phyloP scores from a whole-genome alignment of 1,140 invertebrate species.

The Drosophila kohkoa region DNA sequence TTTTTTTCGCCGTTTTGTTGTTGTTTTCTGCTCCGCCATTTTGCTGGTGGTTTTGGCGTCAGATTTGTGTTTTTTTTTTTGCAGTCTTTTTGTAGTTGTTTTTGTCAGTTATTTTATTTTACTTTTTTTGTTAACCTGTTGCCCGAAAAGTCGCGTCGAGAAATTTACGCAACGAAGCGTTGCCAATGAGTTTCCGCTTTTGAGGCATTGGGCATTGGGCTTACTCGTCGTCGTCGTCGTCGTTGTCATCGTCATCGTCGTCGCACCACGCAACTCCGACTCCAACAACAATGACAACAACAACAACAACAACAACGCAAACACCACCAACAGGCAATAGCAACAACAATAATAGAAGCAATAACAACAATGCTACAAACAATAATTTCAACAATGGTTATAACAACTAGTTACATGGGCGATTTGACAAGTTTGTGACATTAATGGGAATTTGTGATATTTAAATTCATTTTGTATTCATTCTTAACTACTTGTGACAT shows the following conservation, averaged over 20 bases:
- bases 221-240: constrained; percentile 61
- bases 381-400: constrained; percentile 43
- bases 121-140: constrained; percentile 65
- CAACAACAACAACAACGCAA: constrained; percentile 23
- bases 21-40: constrained; percentile 65
- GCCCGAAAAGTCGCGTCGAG: constrained; percentile 76
- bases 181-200: constrained; percentile 84
- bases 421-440: background rate
- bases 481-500: too few relatives aligned
- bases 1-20: constrained; percentile 38
- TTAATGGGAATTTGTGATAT: too few relatives aligned
- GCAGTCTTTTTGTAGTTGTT: constrained; percentile 13
- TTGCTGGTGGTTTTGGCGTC: constrained; percentile 74
- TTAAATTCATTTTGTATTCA: background rate
- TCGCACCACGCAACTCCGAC: constrained; percentile 37
- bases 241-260: constrained; percentile 52
- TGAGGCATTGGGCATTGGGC: constrained; percentile 71
- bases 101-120: constrained; percentile 11
- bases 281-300: constrained; percentile 5
- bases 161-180: constrained; percentile 83
- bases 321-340: constrained; percentile 1
- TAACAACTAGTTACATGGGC: constrained; percentile 16
- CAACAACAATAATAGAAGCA: constrained; percentile 17
- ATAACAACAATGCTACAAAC: constrained; percentile 28
- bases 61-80: constrained; percentile 66